Conservation (phyloP, 2,113 vertebrate genomes). For the Thamnophis sirtalis region DNA sequence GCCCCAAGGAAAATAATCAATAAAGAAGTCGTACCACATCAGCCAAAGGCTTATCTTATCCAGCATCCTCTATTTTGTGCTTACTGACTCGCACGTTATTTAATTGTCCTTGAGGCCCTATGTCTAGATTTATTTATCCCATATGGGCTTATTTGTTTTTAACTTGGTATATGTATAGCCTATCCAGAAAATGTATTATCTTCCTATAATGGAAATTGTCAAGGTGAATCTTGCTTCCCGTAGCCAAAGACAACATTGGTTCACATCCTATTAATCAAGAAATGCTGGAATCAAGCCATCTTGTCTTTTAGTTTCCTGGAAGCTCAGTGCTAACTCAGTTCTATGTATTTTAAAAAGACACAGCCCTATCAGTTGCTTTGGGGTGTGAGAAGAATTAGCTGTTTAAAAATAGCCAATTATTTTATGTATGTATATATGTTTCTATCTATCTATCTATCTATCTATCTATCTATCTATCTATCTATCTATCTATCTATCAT, state of each 20-base stretch:
- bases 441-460: no score
- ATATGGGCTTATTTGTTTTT: neutral
- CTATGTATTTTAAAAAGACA: neutral
- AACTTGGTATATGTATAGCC: neutral
- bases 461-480: no score
- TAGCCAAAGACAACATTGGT: conserved; percentile 59
- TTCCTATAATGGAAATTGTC: conserved; percentile 58
- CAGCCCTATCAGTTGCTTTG: neutral
- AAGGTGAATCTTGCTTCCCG: conserved; percentile 52
- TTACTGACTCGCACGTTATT: neutral
- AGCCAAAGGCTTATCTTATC: neutral
- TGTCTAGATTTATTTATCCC: neutral
- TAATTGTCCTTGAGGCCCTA: neutral
- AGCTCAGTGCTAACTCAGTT: neutral
- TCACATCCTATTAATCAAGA: conserved; percentile 56
- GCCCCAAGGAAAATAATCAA: neutral
- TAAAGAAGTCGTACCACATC: neutral
- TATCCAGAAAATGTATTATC: conserved; percentile 29
- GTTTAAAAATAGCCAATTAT: neutral
- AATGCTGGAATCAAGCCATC: conserved; percentile 18
- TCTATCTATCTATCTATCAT: no score
- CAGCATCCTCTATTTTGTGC: neutral
- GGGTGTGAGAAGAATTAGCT: neutral
- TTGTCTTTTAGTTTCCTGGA: conserved; percentile 56
- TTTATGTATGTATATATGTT: neutral